Conservation (phyloP, 2,113 vertebrate species). For the Tetraodon nigroviridis region DNA sequence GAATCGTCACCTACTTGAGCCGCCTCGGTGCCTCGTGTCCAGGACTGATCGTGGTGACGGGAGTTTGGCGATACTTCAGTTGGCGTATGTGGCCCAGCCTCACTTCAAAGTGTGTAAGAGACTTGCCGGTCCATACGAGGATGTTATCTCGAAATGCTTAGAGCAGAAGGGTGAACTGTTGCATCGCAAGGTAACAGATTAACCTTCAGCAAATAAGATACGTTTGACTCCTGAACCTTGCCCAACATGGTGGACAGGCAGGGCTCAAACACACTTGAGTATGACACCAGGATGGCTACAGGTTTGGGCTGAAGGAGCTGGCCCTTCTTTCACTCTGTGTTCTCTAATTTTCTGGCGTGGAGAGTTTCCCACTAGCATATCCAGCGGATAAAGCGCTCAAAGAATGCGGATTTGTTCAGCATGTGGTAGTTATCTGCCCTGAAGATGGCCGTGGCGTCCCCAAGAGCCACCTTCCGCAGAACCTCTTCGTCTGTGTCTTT, state of each 20-base stretch:
- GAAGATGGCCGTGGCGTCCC: conserved; percentile 87
- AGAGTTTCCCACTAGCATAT: conserved; percentile 72
- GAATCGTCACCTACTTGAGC: conserved; percentile 15
- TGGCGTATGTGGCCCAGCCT: conserved; percentile 1
- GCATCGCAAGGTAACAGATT: too few relatives aligned
- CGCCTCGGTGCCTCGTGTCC: conserved; percentile 38
- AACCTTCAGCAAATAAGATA: neutral
- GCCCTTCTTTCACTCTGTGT: conserved; percentile 31
- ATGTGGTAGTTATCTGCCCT: conserved; percentile 80
- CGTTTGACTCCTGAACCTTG: neutral
- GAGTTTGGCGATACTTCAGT: conserved; percentile 10
- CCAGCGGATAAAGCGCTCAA: conserved; percentile 89
- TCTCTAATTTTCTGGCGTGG: conserved; percentile 38
- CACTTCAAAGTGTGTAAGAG: neutral
- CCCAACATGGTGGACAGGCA: neutral
- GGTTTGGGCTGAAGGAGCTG: conserved; percentile 38
- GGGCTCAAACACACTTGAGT: neutral
- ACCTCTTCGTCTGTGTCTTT: conserved; percentile 82
- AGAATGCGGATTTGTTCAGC: conserved; percentile 82
- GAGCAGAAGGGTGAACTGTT: too few relatives aligned
- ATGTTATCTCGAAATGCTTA: too few relatives aligned
- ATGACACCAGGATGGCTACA: conserved; percentile 4
- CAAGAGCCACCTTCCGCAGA: conserved; percentile 83
- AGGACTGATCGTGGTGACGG: conserved; percentile 33
- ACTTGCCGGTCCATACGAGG: neutral